Base-by-base conservation (phyloP, 1,140 invertebrate genomes). In the Laodelphax striatellus region DNA sequence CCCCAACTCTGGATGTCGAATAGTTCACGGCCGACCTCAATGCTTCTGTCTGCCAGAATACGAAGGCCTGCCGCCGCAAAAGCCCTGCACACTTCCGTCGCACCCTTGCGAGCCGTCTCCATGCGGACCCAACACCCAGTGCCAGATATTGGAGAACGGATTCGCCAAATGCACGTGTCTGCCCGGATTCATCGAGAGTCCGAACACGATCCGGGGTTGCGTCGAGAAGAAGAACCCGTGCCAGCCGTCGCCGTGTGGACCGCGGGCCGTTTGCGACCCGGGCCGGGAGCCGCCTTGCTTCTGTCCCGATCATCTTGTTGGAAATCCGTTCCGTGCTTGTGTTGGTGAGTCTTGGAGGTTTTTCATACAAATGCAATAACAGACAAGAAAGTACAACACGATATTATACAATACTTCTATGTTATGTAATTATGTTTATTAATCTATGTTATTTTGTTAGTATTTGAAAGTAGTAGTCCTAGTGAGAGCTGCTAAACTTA, bases 31-130 rank as follows among this genome's bases (percentile, higher is more conserved):
- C 2, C 79, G 82, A 67, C 83, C 87, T 13, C 79, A 82, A 14
- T 93, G 90, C 67, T 90, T 90, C 78, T 92, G 89, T 73, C 74
- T 92, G 63, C 88, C 90, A 9, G 89, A 91, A 69, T 95, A 85
- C 70, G 89, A 92, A 75, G 92, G 91, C 55, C 83, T 84, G 73
- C 91, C 92, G 41, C 90, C 90, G 14, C 69, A 75, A 42, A 76
- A 77, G 44, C 77, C 78, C 0, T 90, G 87, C 66, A 73, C 71
- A 53, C 67, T 86, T 61, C 86, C 86, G 57, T 75, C 73, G 53
- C 87, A 88, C 68, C 88, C 89, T 1, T 94, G 91, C 66, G 82
- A 86, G 62, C 86, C 88, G 16, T 91, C 87, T 38, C 89, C 89
- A 0, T 94, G 90, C 70, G 91, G 90, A 11, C 87, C 86, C 4